Evolutionary conservation across 2,888 invertebrate species (phyloP), one percentile per base, ranked within the genome.

Genomic region (Altica lythri): DNA sequence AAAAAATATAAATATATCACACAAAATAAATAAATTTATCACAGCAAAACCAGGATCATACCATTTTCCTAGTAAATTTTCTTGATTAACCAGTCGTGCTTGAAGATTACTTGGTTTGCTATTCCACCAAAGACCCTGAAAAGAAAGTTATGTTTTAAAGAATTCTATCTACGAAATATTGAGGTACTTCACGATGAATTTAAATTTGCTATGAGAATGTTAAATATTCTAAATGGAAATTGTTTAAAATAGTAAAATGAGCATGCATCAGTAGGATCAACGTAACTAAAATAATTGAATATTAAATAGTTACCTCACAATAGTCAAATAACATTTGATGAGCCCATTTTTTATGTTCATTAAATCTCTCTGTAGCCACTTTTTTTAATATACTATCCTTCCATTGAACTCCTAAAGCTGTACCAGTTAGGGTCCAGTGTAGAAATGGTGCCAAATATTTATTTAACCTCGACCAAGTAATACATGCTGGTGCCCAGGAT

Each of bases 401-500:
- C 86, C 87, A 89, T 55, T 84, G 80, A 8, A 86, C 80, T 1
- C 84, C 82, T 2, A 85, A 79, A 2, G 72, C 70, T 8, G 83
- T 81, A 60, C 83, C 84, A 14, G 78, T 76, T 42, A 78, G 63
- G 10, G 78, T 76, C 83, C 85, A 85, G 59, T 84, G 83, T 55
- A 88, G 74, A 79, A 87, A 87, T 9, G 86, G 86, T 1, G 84
- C 80, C 63, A 87, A 76, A 61, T 84, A 80, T 58, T 85, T 85
- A 5, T 82, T 82, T 50, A 87, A 75, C 68, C 84, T 81, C 30
- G 85, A 84, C 86, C 86, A 85, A 67, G 84, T 82, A 54, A 87
- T 75, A 55, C 84, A 84, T 5, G 86, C 86, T 1, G 86, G 86
- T 18, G 86, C 86, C 85, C 86, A 86, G 1, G 82, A 81, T 30